These are phyloP conservation scores for Muscicapa adusta DNA, from an alignment of 2,113 vertebrate genomes.

Conservation along the genomic window DNA sequence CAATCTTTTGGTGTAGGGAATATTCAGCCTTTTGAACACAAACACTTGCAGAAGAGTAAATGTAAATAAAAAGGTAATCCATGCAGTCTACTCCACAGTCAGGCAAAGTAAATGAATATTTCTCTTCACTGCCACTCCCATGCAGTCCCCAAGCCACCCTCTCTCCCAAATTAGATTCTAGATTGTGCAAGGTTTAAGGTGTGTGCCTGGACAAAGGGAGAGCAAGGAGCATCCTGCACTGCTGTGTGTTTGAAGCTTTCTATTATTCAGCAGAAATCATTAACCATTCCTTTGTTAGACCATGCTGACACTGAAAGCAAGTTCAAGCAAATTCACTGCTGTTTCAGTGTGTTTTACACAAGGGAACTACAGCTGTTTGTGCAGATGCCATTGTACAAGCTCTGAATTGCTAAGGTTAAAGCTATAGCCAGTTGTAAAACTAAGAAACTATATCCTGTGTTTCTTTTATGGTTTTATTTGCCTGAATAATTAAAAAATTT, in stretches of 20 bases:
- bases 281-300: slow-evolving; percentile 37
- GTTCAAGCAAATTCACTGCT: not conserved
- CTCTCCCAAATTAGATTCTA: not conserved
- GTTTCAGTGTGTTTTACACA: not conserved
- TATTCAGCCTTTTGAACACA: not conserved
- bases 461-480: not conserved
- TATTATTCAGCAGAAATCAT: slow-evolving; percentile 45
- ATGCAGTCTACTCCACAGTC: not conserved
- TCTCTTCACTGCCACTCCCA: not conserved
- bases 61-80: not conserved
- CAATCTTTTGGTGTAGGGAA: not conserved
- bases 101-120: not conserved
- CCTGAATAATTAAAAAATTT: not conserved
- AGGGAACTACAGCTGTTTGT: not conserved
- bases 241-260: not conserved
- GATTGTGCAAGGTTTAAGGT: not conserved
- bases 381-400: not conserved
- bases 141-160: not conserved
- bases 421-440: not conserved
- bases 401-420: not conserved
- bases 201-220: not conserved
- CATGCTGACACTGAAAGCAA: not conserved
- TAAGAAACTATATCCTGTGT: not conserved
- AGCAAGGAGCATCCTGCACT: not conserved
- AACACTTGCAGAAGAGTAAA: not conserved